Evolutionary conservation across 2,797 vertebrate genomes (phyloP).

Genomic region (Glyptemys insculpta): DNA sequence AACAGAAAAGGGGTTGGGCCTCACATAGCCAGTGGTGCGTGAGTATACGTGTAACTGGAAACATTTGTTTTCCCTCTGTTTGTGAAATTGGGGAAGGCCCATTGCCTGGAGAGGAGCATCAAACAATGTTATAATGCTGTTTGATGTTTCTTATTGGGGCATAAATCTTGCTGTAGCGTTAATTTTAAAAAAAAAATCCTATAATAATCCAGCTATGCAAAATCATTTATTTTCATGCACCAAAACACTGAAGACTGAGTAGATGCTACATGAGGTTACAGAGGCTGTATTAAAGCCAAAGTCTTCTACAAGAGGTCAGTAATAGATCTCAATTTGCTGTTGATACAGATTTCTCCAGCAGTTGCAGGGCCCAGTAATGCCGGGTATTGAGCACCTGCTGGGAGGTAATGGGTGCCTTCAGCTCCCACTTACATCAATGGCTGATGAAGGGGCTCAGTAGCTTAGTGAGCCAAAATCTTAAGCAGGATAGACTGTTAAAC

Average conservation of each 20-base stretch:
- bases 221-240: slow-evolving; percentile 42
- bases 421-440: background rate
- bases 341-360: background rate
- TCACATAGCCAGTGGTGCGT: background rate
- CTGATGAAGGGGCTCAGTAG: background rate
- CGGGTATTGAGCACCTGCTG: background rate
- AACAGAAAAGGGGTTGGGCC: slow-evolving; percentile 34
- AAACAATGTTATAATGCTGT: slow-evolving; percentile 62
- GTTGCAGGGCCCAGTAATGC: background rate
- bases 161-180: slow-evolving; percentile 68
- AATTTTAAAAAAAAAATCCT: slow-evolving; percentile 35
- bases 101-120: slow-evolving; percentile 71
- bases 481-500: background rate
- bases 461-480: background rate
- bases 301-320: background rate
- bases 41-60: slow-evolving; percentile 62
- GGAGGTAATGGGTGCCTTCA: slow-evolving; percentile 2
- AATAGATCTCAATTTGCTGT: background rate
- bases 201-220: slow-evolving; percentile 35
- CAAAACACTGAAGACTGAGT: slow-evolving; percentile 24
- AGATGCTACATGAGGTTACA: slow-evolving; percentile 26
- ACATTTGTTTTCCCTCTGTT: slow-evolving; percentile 65
- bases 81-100: slow-evolving; percentile 43
- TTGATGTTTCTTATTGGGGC: slow-evolving; percentile 69
- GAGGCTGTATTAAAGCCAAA: background rate